These are phyloP conservation scores for Epistrophe grossulariae DNA, from an alignment of 2,888 invertebrate genomes.

Conservation along the genomic window DNA sequence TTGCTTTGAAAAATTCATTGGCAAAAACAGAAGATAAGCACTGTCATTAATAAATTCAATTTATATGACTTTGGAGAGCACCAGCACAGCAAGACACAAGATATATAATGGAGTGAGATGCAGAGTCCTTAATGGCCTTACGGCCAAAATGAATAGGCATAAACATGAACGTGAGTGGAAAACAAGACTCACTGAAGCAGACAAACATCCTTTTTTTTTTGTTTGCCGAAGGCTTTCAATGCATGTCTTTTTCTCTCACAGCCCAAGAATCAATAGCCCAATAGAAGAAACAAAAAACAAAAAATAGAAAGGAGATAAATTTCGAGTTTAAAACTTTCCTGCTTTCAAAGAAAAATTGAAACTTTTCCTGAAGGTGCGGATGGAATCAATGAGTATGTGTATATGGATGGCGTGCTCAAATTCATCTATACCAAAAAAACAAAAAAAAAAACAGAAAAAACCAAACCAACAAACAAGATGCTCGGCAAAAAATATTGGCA, in stretches of 20 bases:
- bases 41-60: constrained; percentile 77
- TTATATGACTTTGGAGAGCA: constrained; percentile 58
- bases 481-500: constrained; percentile 52
- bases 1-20: constrained; percentile 43
- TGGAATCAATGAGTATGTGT: constrained; percentile 69
- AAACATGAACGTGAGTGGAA: constrained; percentile 60
- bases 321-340: constrained; percentile 74
- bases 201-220: constrained; percentile 55
- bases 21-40: constrained; percentile 76
- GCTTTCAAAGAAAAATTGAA: constrained; percentile 68
- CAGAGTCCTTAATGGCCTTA: constrained; percentile 55
- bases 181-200: constrained; percentile 64
- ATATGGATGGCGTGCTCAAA: constrained; percentile 27
- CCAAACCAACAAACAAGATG: constrained; percentile 63
- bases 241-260: constrained; percentile 45
- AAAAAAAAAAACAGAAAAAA: constrained; percentile 14
- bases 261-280: constrained; percentile 2
- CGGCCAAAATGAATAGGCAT: constrained; percentile 60
- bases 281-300: constrained; percentile 4
- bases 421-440: constrained; percentile 29
- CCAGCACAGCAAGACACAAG: not conserved
- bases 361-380: constrained; percentile 73
- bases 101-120: constrained; percentile 27
- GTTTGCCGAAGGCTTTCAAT: constrained; percentile 52
- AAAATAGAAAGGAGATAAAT: constrained; percentile 50